These are phyloP conservation scores for Falco columbarius DNA, from an alignment of 2,797 vertebrate genomes.

Conservation along the genomic window DNA sequence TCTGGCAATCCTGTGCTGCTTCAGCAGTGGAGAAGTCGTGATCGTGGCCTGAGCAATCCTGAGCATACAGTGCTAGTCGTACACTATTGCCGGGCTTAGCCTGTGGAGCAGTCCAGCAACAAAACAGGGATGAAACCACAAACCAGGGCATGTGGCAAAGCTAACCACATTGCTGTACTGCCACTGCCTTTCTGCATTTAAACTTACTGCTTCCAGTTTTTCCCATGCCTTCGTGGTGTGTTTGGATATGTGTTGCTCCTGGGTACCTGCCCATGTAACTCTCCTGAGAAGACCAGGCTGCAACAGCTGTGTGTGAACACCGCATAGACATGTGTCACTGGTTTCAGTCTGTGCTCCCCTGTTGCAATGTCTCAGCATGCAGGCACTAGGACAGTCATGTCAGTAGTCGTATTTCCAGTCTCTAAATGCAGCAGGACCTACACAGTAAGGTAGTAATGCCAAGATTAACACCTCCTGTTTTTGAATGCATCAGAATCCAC, in stretches of 20 bases:
- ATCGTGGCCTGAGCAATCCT: neutral
- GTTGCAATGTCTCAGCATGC: neutral
- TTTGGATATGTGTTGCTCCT: neutral
- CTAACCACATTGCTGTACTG: neutral
- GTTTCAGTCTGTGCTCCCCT: neutral
- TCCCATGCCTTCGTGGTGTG: neutral
- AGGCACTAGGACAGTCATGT: neutral
- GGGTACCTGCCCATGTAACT: neutral
- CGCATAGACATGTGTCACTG: neutral
- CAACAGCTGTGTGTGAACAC: neutral
- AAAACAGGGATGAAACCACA: neutral
- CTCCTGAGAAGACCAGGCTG: neutral
- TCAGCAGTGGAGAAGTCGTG: neutral
- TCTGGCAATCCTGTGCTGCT: neutral
- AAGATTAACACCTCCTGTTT: slow-evolving; percentile 37
- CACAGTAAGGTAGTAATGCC: slow-evolving; percentile 4
- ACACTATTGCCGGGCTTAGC: neutral
- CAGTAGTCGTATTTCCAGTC: neutral
- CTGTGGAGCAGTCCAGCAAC: neutral
- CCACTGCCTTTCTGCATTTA: neutral
- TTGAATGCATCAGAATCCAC: neutral
- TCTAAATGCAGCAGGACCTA: slow-evolving; percentile 1
- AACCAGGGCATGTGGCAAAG: neutral
- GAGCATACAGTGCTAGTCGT: neutral
- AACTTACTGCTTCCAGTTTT: neutral